phyloP scores from a whole-genome alignment of 2,797 vertebrate species.

The Pelodytes ibericus region DNA sequence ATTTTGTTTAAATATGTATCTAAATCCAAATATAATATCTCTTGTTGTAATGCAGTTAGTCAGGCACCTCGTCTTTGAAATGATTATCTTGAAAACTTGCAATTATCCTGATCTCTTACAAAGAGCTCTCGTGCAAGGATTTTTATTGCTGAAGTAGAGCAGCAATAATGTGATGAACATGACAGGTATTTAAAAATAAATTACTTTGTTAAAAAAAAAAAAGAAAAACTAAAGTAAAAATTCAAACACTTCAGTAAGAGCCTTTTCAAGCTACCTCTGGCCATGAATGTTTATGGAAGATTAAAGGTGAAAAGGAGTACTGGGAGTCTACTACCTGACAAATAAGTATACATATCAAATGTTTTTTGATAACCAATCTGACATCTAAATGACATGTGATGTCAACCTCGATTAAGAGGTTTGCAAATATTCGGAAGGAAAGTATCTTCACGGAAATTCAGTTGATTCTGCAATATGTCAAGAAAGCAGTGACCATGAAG shows the following conservation, averaged over 20 bases:
- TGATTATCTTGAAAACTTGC: constrained; percentile 34
- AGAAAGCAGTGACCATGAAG: constrained; percentile 23
- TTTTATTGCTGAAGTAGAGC: constrained; percentile 64
- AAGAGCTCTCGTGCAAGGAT: constrained; percentile 37
- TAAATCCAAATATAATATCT: too few species aligned
- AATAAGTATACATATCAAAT: constrained; percentile 68
- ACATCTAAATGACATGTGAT: constrained; percentile 67
- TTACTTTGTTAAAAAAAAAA: constrained; percentile 50
- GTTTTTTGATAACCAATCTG: constrained; percentile 66
- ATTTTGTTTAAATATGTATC: too few species aligned
- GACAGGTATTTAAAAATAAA: constrained; percentile 67
- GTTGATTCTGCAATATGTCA: constrained; percentile 16
- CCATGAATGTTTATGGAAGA: constrained; percentile 55
- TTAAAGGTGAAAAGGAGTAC: constrained; percentile 61
- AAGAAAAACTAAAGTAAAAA: constrained; percentile 28
- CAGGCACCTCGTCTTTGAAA: constrained; percentile 19
- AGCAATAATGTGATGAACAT: constrained; percentile 65
- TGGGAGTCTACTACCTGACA: constrained; percentile 67
- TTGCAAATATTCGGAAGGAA: constrained; percentile 62
- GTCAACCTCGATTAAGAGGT: constrained; percentile 69
- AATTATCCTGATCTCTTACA: constrained; percentile 37
- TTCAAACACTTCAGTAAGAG: constrained; percentile 33
- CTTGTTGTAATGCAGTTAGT: constrained; percentile 11
- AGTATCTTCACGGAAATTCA: constrained; percentile 17
- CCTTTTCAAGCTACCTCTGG: constrained; percentile 58